Conservation (phyloP, 2,113 vertebrate genomes). For the Nothocercus nigrocapillus region DNA sequence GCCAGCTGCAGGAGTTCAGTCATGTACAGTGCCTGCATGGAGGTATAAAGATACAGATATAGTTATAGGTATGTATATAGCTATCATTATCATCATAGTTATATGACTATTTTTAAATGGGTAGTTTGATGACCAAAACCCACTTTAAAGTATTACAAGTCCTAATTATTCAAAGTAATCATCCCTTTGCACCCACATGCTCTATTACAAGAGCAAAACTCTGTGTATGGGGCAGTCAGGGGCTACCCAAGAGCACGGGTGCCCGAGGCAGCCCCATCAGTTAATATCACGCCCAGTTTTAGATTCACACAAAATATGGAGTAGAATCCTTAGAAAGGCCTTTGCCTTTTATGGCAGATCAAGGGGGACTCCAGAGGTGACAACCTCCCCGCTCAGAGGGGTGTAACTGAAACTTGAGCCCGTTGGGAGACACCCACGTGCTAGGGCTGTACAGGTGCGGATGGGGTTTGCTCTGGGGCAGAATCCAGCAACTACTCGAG, state of each 20-base stretch:
- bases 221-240: fast-evolving
- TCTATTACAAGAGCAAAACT: neutral
- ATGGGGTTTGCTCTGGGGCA: neutral
- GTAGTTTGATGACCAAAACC: neutral
- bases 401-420: neutral
- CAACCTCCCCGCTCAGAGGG: neutral
- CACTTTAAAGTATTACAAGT: neutral
- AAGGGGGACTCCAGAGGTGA: neutral
- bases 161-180: neutral
- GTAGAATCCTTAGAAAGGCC: neutral
- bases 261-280: neutral
- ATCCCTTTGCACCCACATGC: neutral
- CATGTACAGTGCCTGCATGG: neutral
- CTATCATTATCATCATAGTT: neutral
- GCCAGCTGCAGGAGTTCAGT: neutral
- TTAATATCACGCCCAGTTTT: neutral
- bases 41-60: neutral
- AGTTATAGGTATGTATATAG: too few relatives aligned
- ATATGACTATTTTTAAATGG: neutral
- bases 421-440: neutral
- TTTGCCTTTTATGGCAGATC: neutral
- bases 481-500: neutral
- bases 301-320: neutral
- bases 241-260: neutral
- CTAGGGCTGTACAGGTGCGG: neutral